Evolutionary conservation across 2,888 invertebrate species (phyloP).

Genomic region (Abrostola triplasia): DNA sequence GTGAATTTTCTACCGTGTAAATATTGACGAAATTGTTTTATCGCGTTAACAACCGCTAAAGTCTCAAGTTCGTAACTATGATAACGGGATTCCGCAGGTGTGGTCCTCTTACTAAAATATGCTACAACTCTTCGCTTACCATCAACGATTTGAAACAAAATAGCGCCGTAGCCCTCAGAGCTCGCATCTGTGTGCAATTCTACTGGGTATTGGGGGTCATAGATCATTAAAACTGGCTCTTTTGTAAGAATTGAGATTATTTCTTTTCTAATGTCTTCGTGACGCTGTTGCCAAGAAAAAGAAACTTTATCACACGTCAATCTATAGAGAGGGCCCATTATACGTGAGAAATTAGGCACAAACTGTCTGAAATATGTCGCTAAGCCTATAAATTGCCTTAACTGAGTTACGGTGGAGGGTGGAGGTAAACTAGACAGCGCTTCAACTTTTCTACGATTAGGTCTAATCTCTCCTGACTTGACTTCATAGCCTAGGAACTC

Average conservation of each 20-base stretch:
- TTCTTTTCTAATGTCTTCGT: constrained; percentile 2
- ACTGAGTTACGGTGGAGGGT: neutral
- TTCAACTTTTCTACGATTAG: constrained; percentile 2
- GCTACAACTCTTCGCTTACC: neutral
- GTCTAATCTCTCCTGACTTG: neutral
- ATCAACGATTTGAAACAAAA: neutral
- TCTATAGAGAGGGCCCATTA: constrained; percentile 2
- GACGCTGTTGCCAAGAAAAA: neutral
- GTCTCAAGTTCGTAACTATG: neutral
- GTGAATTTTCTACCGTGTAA: neutral
- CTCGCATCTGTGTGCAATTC: constrained; percentile 3
- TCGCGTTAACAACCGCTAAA: neutral
- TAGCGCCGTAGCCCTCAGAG: constrained; percentile 5
- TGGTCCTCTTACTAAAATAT: constrained; percentile 8
- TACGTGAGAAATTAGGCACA: constrained; percentile 7
- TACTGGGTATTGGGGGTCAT: neutral
- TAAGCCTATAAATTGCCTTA: constrained; percentile 5
- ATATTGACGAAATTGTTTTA: constrained; percentile 1
- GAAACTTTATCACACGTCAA: neutral
- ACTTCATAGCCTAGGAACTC: constrained; percentile 4
- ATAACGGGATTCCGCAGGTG: neutral
- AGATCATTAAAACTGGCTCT: constrained; percentile 4
- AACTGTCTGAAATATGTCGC: constrained; percentile 21
- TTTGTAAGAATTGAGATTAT: neutral
- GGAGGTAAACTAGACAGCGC: neutral